Evolutionary conservation across 1,140 invertebrate genomes (phyloP).

Genomic region (Hyphantria cunea): DNA sequence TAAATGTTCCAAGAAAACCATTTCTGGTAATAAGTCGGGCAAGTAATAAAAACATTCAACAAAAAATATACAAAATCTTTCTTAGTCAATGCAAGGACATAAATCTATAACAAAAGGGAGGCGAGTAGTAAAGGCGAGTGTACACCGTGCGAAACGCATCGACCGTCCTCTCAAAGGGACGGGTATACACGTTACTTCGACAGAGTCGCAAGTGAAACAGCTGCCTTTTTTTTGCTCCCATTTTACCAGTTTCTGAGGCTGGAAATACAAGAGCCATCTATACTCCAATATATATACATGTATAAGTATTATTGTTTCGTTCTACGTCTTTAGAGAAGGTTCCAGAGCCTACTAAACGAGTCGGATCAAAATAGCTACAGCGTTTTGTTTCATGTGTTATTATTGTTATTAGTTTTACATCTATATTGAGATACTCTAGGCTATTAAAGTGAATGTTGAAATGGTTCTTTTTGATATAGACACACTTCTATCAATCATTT

Average conservation of each 20-base stretch:
- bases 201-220: conserved; percentile 65
- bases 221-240: conserved; percentile 64
- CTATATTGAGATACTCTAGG: conserved; percentile 20
- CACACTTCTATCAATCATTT: too few relatives aligned
- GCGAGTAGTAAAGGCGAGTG: conserved; percentile 4
- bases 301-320: conserved; percentile 63
- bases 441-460: conserved; percentile 11
- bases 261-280: conserved; percentile 57
- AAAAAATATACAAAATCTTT: conserved; percentile 2
- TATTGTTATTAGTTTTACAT: conserved; percentile 20
- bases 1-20: neutral
- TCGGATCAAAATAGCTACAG: conserved; percentile 19
- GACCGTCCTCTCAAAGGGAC: conserved; percentile 13
- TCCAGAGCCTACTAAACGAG: conserved; percentile 28
- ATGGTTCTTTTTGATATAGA: neutral
- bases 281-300: conserved; percentile 1
- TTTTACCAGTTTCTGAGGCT: conserved; percentile 57
- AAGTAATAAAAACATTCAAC: neutral
- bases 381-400: conserved; percentile 18
- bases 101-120: conserved; percentile 12
- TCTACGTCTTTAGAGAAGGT: conserved; percentile 43
- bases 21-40: neutral
- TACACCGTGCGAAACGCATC: conserved; percentile 13
- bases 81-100: neutral
- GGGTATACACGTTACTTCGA: conserved; percentile 43